These are phyloP conservation scores for Myzus persicae DNA, from an alignment of 1,140 invertebrate genomes.

Conservation along the genomic window DNA sequence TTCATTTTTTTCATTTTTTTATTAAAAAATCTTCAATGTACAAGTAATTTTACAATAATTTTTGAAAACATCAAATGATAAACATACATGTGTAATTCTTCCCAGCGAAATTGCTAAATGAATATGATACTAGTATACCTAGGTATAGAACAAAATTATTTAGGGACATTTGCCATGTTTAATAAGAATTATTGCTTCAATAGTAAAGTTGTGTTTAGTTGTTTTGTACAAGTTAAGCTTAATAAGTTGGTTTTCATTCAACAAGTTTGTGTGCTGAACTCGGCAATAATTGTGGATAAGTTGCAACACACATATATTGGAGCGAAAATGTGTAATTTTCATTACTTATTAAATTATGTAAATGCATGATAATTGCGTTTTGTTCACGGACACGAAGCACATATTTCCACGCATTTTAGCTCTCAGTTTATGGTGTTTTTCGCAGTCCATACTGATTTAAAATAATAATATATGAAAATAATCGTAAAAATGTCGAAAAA, in stretches of 20 bases:
- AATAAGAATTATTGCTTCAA: background rate
- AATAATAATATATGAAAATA: constrained; percentile 24
- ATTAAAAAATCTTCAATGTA: background rate
- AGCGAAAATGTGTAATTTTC: constrained; percentile 44
- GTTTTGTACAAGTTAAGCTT: background rate
- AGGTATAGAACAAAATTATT: no score
- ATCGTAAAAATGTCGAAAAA: constrained; percentile 50
- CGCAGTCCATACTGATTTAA: constrained; percentile 26
- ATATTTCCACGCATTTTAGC: constrained; percentile 53
- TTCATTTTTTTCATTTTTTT: background rate
- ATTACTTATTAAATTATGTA: constrained; percentile 51
- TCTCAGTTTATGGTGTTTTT: constrained; percentile 23
- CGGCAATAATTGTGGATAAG: background rate
- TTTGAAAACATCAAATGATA: background rate
- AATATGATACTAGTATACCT: background rate
- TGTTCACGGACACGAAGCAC: constrained; percentile 53
- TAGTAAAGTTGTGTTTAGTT: background rate
- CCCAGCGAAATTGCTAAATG: background rate
- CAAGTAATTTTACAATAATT: background rate
- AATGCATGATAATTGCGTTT: constrained; percentile 55
- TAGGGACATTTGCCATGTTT: background rate
- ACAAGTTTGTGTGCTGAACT: background rate
- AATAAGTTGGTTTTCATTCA: background rate
- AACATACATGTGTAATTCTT: background rate
- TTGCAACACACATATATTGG: constrained; percentile 10